Base-by-base conservation (phyloP, 2,797 vertebrate genomes). In the Squalus acanthias region DNA sequence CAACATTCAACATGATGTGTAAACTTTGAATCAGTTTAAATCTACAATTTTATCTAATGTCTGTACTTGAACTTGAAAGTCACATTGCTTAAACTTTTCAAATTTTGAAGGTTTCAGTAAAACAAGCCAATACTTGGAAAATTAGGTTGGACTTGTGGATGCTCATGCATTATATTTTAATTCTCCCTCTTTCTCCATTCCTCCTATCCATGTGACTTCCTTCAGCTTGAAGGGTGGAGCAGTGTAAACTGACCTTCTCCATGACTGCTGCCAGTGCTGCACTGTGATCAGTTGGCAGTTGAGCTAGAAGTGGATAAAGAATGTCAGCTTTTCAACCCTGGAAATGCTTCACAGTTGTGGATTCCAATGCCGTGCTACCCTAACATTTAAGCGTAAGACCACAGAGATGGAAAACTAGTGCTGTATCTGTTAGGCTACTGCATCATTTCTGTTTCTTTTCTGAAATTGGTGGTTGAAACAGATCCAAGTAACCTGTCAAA, bases 91-190 rank as follows among this genome's bases (percentile, higher is more conserved):
- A 57, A 65, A 76, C 70, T 60, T 74, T 13, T 76, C 46, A 95
- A 95, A 74, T 76, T 93, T 95, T 95, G 94, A n/a, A 65, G 15
- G 50, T 57, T 76, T 76, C 94, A 76, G 50, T 95, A n/a, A 76
- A 95, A 9, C 53, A 57, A 60, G 70, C 50, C 46, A 74, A 2
- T 95, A 26, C 50, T 95, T 76, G 70, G 94, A 76, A 22, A 15
- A 95, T 60, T 95, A 33, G 70, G 29, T 53, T 53, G 70, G 26
- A 72, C 50, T 60, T 95, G 39, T 22, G 29, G 50, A 60, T 20
- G 5, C 17, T 74, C 53, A 29, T 57, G 6, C 67, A 53, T 74
- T 76, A 29, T 76, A 33, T 53, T 76, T 95, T 60, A 95, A 95
- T 95, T 95, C 12, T 15, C 46, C 65, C 53, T 92, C 13, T 72